Percentiles rank a stretch among this genome's conserved stretches.
Conservation (phyloP, 1,140 invertebrate genomes). For the Coelopa frigida region DNA sequence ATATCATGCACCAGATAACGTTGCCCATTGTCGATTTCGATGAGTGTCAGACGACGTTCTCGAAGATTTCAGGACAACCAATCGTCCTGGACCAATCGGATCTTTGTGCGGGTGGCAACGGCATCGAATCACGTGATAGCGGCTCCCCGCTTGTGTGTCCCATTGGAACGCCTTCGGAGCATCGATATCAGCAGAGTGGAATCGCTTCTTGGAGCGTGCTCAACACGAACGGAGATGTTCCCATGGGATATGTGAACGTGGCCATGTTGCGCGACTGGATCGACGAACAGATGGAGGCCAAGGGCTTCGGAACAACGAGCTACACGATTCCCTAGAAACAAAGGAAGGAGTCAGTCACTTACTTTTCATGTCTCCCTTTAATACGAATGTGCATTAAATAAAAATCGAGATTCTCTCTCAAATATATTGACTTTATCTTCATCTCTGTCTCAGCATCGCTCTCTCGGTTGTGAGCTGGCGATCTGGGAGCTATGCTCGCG, state of each 20-base stretch:
- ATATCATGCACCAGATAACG: slow-evolving; percentile 59
- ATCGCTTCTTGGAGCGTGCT: slow-evolving; percentile 68
- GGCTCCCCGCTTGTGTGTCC: slow-evolving; percentile 65
- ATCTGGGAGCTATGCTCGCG: too few species aligned
- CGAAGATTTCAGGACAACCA: slow-evolving; percentile 46
- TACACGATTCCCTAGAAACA: too few species aligned
- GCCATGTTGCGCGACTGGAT: slow-evolving; percentile 65
- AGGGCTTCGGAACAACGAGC: slow-evolving; percentile 45
- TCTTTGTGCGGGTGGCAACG: slow-evolving; percentile 59
- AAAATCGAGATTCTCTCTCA: too few species aligned
- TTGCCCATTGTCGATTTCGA: slow-evolving; percentile 48
- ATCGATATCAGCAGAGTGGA: slow-evolving; percentile 55
- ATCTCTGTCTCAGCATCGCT: too few species aligned
- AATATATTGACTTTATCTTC: too few species aligned
- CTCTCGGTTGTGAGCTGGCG: too few species aligned
- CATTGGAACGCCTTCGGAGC: slow-evolving; percentile 43
- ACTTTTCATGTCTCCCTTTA: too few species aligned
- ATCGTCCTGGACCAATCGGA: slow-evolving; percentile 50
- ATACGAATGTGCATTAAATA: too few species aligned
- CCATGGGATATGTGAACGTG: slow-evolving; percentile 73
- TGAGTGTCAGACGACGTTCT: slow-evolving; percentile 46
- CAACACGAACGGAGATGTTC: slow-evolving; percentile 54
- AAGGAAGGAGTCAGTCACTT: too few species aligned
- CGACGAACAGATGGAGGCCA: slow-evolving; percentile 51
- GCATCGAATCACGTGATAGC: slow-evolving; percentile 69